phyloP scores from a whole-genome alignment of 1,140 invertebrate species.

The Mizuhopecten yessoensis region DNA sequence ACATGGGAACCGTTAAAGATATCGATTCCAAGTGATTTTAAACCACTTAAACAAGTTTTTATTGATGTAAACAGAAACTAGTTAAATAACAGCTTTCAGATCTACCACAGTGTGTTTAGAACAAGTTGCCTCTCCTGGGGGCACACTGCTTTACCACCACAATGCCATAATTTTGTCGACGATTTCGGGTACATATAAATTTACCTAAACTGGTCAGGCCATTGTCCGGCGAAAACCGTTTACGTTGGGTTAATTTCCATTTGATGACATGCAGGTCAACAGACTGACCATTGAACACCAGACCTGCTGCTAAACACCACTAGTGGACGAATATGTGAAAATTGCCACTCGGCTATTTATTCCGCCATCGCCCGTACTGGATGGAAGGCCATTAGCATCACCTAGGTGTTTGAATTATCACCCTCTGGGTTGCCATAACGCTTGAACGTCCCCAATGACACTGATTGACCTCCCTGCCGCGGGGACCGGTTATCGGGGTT shows the following conservation, averaged over 20 bases:
- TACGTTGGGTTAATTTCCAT: neutral
- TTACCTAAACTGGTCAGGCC: neutral
- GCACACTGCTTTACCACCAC: neutral
- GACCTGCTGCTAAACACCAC: slow-evolving; percentile 6
- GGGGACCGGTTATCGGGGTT: neutral
- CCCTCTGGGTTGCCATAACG: neutral
- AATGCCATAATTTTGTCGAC: slow-evolving; percentile 34
- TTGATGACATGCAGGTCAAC: neutral
- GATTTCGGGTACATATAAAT: slow-evolving; percentile 21
- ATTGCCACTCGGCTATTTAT: neutral
- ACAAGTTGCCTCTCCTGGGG: neutral
- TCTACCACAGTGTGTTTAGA: neutral
- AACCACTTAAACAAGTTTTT: neutral
- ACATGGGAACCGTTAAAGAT: neutral
- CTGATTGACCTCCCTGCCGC: slow-evolving; percentile 23
- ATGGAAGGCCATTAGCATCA: slow-evolving; percentile 17
- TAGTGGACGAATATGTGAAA: neutral
- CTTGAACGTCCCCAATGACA: slow-evolving; percentile 2
- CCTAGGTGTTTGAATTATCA: slow-evolving; percentile 31
- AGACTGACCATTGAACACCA: neutral
- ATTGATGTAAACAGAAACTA: neutral
- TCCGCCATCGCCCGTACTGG: neutral
- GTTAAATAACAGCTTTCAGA: slow-evolving; percentile 24
- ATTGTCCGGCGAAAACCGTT: slow-evolving; percentile 1
- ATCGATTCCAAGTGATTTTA: slow-evolving; percentile 9